Evolutionary conservation across 2,113 vertebrate genomes (phyloP), one percentile per base, ranked within the genome.

Genomic region (Tragelaphus strepsiceros): DNA sequence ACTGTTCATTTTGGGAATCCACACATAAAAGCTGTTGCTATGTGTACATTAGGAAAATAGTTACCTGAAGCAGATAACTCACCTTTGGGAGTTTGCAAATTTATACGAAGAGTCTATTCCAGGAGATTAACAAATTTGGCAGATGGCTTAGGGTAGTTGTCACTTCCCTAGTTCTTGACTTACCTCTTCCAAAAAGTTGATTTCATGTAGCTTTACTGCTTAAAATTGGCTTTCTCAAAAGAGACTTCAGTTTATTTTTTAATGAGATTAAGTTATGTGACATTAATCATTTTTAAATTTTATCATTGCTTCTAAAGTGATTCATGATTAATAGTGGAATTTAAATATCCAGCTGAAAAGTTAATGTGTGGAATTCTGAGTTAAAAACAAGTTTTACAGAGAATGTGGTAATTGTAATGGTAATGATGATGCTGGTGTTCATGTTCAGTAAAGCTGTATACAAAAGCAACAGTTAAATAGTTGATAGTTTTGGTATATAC

Each of bases 171-270:
- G 51, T 64, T 83, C 39, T 88, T 91, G 53, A 90, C 94, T 91
- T 71, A 16, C 30, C 56, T 81, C n/a, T 90, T 49, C 24, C 53
- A 53, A 78, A 78, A 95, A 93, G 12, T 51, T 62, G 16, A 91
- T 90, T 96, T 56, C 32, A 30, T 62, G 32, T 54, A 26, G 17
- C 26, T 90, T 94, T 93, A 28, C 58, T 90, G 51, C 1, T 43
- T 88, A 86, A 59, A 94, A 81, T 53, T 94, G 46, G 26, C 86
- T 94, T 91, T 91, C 67, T 94, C 51, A n/a, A 78, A 91, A 94
- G 86, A 13, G 21, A 84, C 49, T 61, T 6, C 2, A 94, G 4
- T 61, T 74, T 61, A 56, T 88, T 94, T 86, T 90, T 56, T 22
- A 90, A 58, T 80, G 62, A 92, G 85, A 90, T 7, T 74, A 78